These are phyloP conservation scores for Lampris incognitus DNA, from an alignment of 2,113 vertebrate species.

Conservation along the genomic window DNA sequence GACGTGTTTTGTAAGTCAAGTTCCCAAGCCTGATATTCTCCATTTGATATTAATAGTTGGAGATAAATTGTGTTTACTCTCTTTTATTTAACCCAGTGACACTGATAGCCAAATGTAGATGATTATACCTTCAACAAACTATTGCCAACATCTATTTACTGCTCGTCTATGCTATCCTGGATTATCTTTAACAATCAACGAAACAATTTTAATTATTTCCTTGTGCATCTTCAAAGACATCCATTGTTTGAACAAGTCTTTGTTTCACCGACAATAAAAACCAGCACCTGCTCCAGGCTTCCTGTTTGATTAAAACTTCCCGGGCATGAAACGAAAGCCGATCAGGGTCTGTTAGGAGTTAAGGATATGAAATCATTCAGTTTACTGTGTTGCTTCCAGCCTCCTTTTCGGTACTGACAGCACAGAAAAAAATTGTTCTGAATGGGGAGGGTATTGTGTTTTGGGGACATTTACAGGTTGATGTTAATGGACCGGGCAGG, in stretches of 20 bases:
- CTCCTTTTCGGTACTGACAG: slow-evolving; percentile 14
- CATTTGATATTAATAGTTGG: neutral
- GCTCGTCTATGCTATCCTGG: neutral
- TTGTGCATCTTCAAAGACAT: neutral
- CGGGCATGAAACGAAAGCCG: slow-evolving; percentile 47
- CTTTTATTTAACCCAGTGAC: neutral
- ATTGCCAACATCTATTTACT: neutral
- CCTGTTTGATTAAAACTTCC: slow-evolving; percentile 38
- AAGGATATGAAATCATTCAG: slow-evolving; percentile 30
- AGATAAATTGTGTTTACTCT: neutral
- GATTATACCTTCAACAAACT: neutral
- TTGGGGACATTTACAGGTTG: neutral
- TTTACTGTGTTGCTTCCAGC: slow-evolving; percentile 16
- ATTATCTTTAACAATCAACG: slow-evolving; percentile 51
- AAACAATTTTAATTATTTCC: slow-evolving; percentile 4
- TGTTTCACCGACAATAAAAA: slow-evolving; percentile 46
- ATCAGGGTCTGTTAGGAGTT: slow-evolving; percentile 16
- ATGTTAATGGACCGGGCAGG: neutral
- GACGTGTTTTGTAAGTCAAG: neutral
- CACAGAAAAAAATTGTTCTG: neutral
- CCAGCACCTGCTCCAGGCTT: slow-evolving; percentile 33
- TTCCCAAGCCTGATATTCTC: neutral
- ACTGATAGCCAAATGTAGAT: slow-evolving; percentile 4
- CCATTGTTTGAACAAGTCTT: slow-evolving; percentile 42
- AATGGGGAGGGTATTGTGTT: neutral